These are phyloP conservation scores for Misgurnus anguillicaudatus DNA, from an alignment of 2,113 vertebrate genomes.

Conservation along the genomic window DNA sequence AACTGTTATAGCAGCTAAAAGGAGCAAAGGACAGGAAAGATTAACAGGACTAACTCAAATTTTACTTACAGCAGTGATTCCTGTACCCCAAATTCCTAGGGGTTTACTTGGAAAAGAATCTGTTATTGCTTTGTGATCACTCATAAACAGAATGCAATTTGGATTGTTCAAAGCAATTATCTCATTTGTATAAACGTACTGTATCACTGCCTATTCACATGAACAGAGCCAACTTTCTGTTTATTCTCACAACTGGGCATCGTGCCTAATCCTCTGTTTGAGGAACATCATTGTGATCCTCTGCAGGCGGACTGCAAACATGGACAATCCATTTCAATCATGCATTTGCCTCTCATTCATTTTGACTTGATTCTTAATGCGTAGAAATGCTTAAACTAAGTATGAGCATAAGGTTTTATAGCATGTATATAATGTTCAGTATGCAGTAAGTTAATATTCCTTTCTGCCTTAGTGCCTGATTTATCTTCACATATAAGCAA, in stretches of 20 bases:
- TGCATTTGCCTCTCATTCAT: not conserved
- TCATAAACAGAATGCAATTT: not conserved
- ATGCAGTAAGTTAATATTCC: too few relatives aligned
- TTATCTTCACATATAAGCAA: too few relatives aligned
- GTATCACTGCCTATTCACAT: not conserved
- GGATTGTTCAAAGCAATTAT: constrained; percentile 7
- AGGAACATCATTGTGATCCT: not conserved
- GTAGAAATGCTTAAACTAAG: not conserved
- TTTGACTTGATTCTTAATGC: not conserved
- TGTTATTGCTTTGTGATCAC: not conserved
- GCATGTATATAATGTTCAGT: too few relatives aligned
- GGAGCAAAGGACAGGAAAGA: not conserved
- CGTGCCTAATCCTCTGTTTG: constrained; percentile 15
- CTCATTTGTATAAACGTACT: not conserved
- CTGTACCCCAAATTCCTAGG: too few relatives aligned
- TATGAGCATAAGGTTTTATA: not conserved
- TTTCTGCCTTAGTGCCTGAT: too few relatives aligned
- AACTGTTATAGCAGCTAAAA: not conserved
- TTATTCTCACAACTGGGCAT: constrained; percentile 6
- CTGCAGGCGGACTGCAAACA: not conserved
- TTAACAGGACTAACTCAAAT: not conserved
- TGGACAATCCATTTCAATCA: not conserved
- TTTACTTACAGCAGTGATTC: not conserved
- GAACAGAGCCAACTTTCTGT: not conserved
- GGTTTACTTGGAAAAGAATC: too few relatives aligned